These are phyloP conservation scores for Augochlorella aurata DNA, from an alignment of 2,888 invertebrate species.

Conservation along the genomic window DNA sequence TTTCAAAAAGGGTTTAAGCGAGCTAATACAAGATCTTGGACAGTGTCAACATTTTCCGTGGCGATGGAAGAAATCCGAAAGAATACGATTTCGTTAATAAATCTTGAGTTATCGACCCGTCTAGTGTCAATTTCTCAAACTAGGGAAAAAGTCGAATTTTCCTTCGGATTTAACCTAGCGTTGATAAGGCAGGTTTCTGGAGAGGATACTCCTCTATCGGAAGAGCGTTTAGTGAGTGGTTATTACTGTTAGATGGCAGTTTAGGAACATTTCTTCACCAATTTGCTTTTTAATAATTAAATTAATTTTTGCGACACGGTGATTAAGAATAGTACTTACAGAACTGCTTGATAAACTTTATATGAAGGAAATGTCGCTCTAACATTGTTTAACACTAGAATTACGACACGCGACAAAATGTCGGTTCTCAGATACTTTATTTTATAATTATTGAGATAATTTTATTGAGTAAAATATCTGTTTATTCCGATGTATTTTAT, in stretches of 20 bases:
- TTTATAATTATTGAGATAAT: no score
- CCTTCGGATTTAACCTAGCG: conserved; percentile 48
- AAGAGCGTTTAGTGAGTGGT: conserved; percentile 3
- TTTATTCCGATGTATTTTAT: no score
- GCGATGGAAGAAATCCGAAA: neutral
- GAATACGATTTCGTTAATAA: neutral
- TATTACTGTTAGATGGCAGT: conserved; percentile 48
- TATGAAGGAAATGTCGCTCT: neutral
- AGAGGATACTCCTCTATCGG: conserved; percentile 38
- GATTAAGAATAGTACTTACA: neutral
- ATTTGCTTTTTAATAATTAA: neutral
- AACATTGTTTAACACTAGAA: no score
- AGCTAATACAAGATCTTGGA: conserved; percentile 11
- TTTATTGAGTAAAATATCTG: no score
- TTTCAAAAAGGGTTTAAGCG: conserved; percentile 17
- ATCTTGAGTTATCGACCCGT: neutral
- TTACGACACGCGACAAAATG: no score
- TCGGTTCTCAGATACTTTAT: no score
- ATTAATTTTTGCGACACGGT: neutral
- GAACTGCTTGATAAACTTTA: neutral
- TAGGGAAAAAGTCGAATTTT: neutral
- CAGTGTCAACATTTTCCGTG: no score
- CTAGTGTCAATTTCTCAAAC: neutral
- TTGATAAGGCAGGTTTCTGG: conserved; percentile 65
- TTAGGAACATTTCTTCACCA: conserved; percentile 13